Percentiles rank a stretch among this genome's conserved stretches.
Evolutionary conservation across 2,888 invertebrate genomes (phyloP).

Genomic region (Tethea ocularis): DNA sequence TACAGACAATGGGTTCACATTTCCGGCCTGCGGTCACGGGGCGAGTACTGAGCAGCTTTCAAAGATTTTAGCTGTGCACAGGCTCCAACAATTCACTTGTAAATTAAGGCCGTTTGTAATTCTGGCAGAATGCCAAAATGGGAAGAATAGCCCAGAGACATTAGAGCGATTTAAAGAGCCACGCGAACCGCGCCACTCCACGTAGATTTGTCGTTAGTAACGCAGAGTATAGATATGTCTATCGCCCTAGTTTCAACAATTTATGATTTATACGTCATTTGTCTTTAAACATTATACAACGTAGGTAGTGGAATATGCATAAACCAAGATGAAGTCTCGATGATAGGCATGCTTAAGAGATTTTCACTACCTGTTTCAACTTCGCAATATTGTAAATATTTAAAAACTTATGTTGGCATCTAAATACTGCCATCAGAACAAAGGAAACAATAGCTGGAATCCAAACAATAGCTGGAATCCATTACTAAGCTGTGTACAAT

Average conservation of each 20-base stretch:
- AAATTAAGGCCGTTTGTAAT: slow-evolving; percentile 62
- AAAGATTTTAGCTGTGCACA: slow-evolving; percentile 49
- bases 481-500: neutral
- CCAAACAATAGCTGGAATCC: neutral
- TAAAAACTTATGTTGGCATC: neutral
- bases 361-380: neutral
- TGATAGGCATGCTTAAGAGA: neutral
- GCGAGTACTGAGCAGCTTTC: slow-evolving; percentile 47
- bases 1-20: slow-evolving; percentile 69
- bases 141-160: slow-evolving; percentile 47
- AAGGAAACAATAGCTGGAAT: slow-evolving; percentile 1
- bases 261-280: neutral
- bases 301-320: neutral
- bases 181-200: slow-evolving; percentile 33
- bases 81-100: slow-evolving; percentile 47
- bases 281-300: neutral
- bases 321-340: neutral
- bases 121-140: slow-evolving; percentile 58
- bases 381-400: neutral
- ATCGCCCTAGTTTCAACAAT: slow-evolving; percentile 8
- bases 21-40: slow-evolving; percentile 61
- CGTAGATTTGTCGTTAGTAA: slow-evolving; percentile 38
- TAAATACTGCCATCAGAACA: neutral
- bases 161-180: slow-evolving; percentile 50
- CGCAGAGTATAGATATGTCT: slow-evolving; percentile 16